Percentiles rank a stretch among this genome's conserved stretches.
Conservation (phyloP, 1,140 invertebrate genomes). For the Himalopsyche phryganea region DNA sequence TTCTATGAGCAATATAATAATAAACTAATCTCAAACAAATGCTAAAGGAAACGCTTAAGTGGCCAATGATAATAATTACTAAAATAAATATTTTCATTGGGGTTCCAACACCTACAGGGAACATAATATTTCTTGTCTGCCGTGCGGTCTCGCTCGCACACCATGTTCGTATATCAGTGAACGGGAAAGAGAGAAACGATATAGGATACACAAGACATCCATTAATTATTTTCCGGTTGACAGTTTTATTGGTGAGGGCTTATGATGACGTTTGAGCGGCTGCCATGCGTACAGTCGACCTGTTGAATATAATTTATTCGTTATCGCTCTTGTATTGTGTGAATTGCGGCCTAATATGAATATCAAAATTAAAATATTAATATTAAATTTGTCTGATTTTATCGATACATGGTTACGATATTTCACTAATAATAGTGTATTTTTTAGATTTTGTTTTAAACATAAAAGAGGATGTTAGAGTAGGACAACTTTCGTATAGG, state of each 20-base stretch:
- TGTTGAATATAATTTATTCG: conserved; percentile 17
- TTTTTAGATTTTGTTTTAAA: too few relatives aligned
- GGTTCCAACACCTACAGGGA: conserved; percentile 18
- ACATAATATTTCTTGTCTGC: conserved; percentile 22
- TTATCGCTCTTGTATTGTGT: neutral
- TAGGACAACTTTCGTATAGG: too few relatives aligned
- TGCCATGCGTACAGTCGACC: conserved; percentile 8
- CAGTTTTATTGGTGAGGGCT: conserved; percentile 33
- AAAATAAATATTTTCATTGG: conserved; percentile 33
- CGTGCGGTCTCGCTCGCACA: conserved; percentile 15
- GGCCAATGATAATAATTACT: conserved; percentile 35
- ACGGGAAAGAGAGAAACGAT: conserved; percentile 9
- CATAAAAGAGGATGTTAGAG: too few relatives aligned
- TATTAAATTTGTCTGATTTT: too few relatives aligned
- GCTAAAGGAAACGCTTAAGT: conserved; percentile 32
- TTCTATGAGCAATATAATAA: neutral
- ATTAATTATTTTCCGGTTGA: conserved; percentile 32
- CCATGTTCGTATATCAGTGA: neutral
- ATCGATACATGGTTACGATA: too few relatives aligned
- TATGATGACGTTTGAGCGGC: conserved; percentile 13
- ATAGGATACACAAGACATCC: conserved; percentile 12
- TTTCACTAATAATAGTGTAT: too few relatives aligned
- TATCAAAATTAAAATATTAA: too few relatives aligned
- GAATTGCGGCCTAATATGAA: too few relatives aligned
- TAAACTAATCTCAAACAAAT: conserved; percentile 11